Evolutionary conservation across 92 coral and sea anemone species (phyloP).

Genomic region (Muricea muricata): DNA sequence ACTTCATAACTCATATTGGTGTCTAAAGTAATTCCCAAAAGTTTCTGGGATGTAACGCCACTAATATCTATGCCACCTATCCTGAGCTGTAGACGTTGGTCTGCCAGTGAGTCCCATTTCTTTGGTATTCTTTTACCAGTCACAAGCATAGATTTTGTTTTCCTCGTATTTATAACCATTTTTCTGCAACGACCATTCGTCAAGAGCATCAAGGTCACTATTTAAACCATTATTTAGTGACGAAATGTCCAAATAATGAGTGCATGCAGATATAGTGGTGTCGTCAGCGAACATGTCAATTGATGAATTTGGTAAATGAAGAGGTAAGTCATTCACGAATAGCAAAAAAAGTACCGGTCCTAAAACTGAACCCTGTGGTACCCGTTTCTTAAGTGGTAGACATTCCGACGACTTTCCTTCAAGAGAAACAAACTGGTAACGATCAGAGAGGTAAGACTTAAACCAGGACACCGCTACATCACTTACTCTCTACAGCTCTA

Average conservation of each 20-base stretch:
- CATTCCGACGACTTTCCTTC: background rate
- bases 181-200: background rate
- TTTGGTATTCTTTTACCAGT: background rate
- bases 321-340: background rate
- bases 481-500: background rate
- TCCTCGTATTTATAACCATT: background rate
- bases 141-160: conserved; percentile 1
- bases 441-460: background rate
- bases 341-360: background rate
- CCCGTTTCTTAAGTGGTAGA: background rate
- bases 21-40: background rate
- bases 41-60: background rate
- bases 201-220: background rate
- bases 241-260: background rate
- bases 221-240: background rate
- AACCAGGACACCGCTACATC: background rate
- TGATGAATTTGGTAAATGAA: background rate
- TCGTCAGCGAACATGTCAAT: background rate
- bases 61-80: background rate
- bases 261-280: background rate
- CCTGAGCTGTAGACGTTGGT: background rate
- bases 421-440: background rate
- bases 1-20: background rate
- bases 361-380: background rate
- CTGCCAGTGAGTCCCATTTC: background rate